Evolutionary conservation across 2,113 vertebrate species (phyloP).

Genomic region (Salvelinus alpinus): DNA sequence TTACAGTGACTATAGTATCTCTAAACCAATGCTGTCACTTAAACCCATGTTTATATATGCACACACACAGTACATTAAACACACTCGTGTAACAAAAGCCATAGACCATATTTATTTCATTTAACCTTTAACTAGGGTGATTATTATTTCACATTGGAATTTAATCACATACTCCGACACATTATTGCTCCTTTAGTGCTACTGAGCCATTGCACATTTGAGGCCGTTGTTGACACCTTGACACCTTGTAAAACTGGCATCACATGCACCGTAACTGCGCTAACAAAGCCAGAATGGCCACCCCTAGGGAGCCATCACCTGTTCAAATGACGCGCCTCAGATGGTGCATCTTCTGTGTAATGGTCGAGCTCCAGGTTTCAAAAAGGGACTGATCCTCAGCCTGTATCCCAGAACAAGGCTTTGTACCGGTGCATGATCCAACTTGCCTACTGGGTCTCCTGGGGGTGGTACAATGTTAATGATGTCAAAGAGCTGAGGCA

Average conservation of each 20-base stretch:
- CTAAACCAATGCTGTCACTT: too few relatives aligned
- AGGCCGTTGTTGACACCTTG: neutral
- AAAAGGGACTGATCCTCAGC: neutral
- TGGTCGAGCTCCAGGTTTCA: neutral
- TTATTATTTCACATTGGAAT: neutral
- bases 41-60: too few relatives aligned
- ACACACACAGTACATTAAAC: too few relatives aligned
- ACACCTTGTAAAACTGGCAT: neutral
- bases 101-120: neutral
- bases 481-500: neutral
- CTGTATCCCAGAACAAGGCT: neutral
- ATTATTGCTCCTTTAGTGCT: neutral
- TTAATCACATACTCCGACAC: neutral
- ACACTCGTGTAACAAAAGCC: neutral
- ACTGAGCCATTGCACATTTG: neutral
- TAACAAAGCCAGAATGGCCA: conserved; percentile 1
- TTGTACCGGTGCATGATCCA: neutral
- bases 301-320: neutral
- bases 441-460: neutral
- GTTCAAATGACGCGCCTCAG: neutral
- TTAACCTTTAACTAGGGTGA: neutral
- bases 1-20: too few relatives aligned
- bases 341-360: neutral
- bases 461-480: neutral
- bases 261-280: neutral